Base-by-base conservation (phyloP, 2,888 invertebrate genomes). In the Coleophora deauratella region DNA sequence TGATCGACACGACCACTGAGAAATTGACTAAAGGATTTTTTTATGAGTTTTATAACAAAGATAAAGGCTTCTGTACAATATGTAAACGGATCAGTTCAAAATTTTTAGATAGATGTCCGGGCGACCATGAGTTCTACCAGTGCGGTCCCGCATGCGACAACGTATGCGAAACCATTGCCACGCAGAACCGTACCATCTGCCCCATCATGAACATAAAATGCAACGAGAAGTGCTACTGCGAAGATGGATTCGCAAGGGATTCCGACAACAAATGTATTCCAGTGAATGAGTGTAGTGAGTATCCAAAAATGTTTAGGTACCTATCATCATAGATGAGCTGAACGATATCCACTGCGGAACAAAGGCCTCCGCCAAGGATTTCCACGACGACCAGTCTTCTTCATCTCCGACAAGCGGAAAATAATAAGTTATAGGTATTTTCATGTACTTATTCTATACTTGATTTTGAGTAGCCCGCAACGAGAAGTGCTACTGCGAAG, bases 81-180 rank as follows among this genome's bases (percentile, higher is more conserved):
- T 8, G 4, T 6, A 4, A 15, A 14, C 9, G 1, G 10, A 10
- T 35, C 15, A 9, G 35, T 9, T 21, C 4, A 9, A 2, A 7
- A 10, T 11, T 9, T 21, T 14, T 12, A 36, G 36, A 36, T n/a
- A 27, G 7, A 13, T 46, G 46, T 36, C 6, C 35, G 0, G 47
- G 42, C 9, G 27, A 13, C 0, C 41, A 57, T 9, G 52, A 57
- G 36, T 57, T 46, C 40, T 62, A 41, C 39, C 32, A 45, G 1
- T 62, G 61, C 40, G 54, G 55, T 2, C 9, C 41, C 8, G 57
- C 45, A 14, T 67, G 69, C 35, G 64, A 69, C 40, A 67, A 64
- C 21, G 58, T 50, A 7, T 70, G 68, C 36, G 35, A 47, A 3
- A 42, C 51, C 1, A 37, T 62, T 1, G 47, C 44, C 0, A 38